These are phyloP conservation scores for Drosophila nigricruria DNA, from an alignment of 2,888 invertebrate species.

Conservation along the genomic window DNA sequence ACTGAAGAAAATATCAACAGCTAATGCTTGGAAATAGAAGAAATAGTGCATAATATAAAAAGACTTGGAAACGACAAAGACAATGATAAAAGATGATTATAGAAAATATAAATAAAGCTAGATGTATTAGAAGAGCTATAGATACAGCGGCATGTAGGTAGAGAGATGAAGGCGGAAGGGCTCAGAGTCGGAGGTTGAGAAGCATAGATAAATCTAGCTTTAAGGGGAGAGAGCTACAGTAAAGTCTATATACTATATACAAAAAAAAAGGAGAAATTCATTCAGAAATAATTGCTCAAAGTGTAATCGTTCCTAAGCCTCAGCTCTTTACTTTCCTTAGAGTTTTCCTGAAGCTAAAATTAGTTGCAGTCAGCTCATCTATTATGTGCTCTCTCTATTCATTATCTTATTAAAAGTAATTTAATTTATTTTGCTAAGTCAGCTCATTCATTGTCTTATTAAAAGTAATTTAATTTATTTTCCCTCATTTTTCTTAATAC, in stretches of 20 bases:
- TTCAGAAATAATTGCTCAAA: not conserved
- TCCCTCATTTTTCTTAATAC: not conserved
- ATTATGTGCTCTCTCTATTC: not conserved
- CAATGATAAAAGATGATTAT: not conserved
- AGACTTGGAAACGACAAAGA: not conserved
- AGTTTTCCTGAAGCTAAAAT: not conserved
- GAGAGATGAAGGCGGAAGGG: too few relatives aligned
- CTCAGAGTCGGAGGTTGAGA: too few relatives aligned
- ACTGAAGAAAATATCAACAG: constrained; percentile 1
- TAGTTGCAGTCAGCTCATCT: not conserved
- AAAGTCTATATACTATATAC: not conserved
- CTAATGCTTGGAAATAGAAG: too few relatives aligned
- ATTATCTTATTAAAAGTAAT: not conserved
- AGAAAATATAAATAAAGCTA: not conserved
- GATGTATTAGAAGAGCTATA: not conserved
- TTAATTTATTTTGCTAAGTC: not conserved
- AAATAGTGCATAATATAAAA: not conserved
- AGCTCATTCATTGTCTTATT: not conserved
- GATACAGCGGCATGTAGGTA: too few relatives aligned
- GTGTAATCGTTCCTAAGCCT: not conserved
- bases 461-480: not conserved
- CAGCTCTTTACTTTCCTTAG: not conserved
- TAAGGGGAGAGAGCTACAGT: not conserved
- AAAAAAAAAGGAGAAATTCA: not conserved
- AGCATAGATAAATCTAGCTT: too few relatives aligned